Conservation (phyloP, 2,888 invertebrate species). For the Trilocha varians region DNA sequence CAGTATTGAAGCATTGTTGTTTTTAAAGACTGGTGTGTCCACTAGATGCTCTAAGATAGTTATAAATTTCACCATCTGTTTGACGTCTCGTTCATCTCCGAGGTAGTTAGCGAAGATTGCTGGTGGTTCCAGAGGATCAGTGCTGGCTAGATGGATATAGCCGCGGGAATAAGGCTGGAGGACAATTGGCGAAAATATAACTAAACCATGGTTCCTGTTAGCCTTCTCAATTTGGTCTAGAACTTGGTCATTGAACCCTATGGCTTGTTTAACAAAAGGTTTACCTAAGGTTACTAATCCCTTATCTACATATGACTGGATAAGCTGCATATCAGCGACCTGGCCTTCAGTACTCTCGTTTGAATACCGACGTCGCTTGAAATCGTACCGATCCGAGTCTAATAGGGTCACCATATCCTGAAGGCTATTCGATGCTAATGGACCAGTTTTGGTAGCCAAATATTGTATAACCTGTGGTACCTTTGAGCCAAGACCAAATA, state of each 20-base stretch:
- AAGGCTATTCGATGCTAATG: constrained; percentile 37
- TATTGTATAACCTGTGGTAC: constrained; percentile 17
- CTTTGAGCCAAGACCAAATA: constrained; percentile 8
- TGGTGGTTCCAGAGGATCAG: constrained; percentile 26
- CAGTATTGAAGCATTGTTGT: constrained; percentile 24
- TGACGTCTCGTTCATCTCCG: constrained; percentile 29
- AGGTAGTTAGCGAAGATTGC: constrained; percentile 40
- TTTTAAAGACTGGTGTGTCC: constrained; percentile 19
- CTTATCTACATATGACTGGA: constrained; percentile 29
- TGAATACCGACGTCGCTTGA: constrained; percentile 15
- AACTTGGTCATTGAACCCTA: constrained; percentile 19
- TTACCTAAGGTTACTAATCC: constrained; percentile 16
- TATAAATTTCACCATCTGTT: constrained; percentile 30
- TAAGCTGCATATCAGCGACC: constrained; percentile 34
- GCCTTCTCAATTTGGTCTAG: constrained; percentile 23
- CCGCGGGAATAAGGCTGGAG: constrained; percentile 37
- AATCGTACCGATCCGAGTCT: constrained; percentile 41
- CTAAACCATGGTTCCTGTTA: constrained; percentile 24
- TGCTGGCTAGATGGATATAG: constrained; percentile 28
- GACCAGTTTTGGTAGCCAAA: constrained; percentile 21
- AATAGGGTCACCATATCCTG: constrained; percentile 32
- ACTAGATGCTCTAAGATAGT: constrained; percentile 29
- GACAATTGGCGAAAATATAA: constrained; percentile 30
- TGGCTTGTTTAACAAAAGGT: constrained; percentile 14
- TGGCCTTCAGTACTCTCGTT: constrained; percentile 28